Base-by-base conservation (phyloP, 2,113 vertebrate genomes). In the Chroicocephalus ridibundus region DNA sequence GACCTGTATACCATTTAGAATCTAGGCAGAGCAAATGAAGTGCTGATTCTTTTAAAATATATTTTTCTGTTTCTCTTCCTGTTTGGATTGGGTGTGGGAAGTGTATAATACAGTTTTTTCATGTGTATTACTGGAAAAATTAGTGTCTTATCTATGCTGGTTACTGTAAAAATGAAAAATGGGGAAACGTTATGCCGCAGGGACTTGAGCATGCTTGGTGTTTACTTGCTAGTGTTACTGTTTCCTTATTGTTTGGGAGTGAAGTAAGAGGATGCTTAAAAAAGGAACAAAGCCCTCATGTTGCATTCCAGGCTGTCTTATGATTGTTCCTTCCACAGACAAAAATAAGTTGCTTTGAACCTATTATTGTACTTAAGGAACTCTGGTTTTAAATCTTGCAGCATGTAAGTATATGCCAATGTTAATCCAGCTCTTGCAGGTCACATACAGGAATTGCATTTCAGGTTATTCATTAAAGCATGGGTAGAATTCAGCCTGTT, bases 331-430 rank as follows among this genome's bases (percentile, higher is more conserved):
- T 90, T 96, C 92, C 87, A 95, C 42, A 27, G 91, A 86, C 76
- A 91, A 95, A 97, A 96, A 96, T 92, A 96, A 94, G 46, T 96
- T 84, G 74, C 92, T 90, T 96, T 95, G 92, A 96, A 95, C 88
- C 55, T 95, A 62, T 94, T 90, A 40, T 52, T 97, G 70, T 84
- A 31, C 60, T 92, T 80, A 27, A 75, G 86, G 88, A 94, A 64
- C 74, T 75, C 54, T 70, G 74, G 52, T 58, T 96, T 95, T 93
- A 93, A 87, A 64, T 90, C 78, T 79, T 38, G 40, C 21, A 47
- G 86, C 42, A 2, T 87, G 36, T 69, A 84, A 93, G 34, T 66
- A 49, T 88, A 40, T 77, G 58, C 62, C 38, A 27, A 21, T n/a
- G 68, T 79, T 93, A 95, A 86, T 61, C 24, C 77, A 90, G 54